phyloP scores from a whole-genome alignment of 2,113 vertebrate genomes.

The Macrotis lagotis region DNA sequence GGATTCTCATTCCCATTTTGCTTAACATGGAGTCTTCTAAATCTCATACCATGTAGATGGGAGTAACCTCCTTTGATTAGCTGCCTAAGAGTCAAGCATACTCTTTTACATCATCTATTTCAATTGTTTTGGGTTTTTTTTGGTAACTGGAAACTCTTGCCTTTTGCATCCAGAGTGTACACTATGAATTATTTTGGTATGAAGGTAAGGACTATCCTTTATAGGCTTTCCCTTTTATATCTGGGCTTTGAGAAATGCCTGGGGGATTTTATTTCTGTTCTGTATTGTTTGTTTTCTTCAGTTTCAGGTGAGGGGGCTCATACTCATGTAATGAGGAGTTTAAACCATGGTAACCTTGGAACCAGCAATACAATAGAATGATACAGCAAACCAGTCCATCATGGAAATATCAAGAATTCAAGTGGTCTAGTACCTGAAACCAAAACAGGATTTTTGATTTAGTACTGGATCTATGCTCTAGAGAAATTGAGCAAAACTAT shows the following conservation, averaged over 20 bases:
- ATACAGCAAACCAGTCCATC: too few species aligned
- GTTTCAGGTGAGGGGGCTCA: background rate
- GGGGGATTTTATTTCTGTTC: background rate
- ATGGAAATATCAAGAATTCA: too few species aligned
- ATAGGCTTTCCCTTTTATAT: background rate
- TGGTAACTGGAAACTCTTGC: background rate
- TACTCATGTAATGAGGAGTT: background rate
- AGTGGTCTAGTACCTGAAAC: too few species aligned
- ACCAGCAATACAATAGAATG: too few species aligned
- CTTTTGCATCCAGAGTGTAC: background rate
- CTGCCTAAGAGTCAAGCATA: background rate
- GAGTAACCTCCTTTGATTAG: background rate
- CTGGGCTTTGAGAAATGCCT: background rate
- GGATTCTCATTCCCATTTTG: too few species aligned
- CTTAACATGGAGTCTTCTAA: background rate
- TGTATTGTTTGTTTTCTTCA: background rate
- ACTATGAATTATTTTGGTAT: background rate
- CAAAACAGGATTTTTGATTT: too few species aligned
- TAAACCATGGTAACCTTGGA: background rate
- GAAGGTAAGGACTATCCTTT: background rate
- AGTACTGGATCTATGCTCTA: too few species aligned
- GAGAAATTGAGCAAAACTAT: too few species aligned
- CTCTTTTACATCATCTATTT: background rate
- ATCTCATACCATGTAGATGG: background rate
- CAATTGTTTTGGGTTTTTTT: background rate